phyloP scores from a whole-genome alignment of 2,113 vertebrate genomes.

The Catharus bicknelli region DNA sequence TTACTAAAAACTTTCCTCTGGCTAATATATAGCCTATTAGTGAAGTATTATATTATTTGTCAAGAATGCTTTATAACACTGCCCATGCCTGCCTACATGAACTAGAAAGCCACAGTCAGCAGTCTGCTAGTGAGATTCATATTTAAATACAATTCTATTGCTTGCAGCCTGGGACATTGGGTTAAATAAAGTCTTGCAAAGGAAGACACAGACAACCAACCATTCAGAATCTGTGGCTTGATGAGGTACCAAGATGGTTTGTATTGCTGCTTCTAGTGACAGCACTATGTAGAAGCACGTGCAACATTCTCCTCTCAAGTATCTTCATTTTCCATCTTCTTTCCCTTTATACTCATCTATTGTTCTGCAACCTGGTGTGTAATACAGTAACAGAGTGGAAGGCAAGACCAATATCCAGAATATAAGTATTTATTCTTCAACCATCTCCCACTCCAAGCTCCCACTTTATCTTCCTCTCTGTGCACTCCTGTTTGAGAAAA shows the following conservation, averaged over 20 bases:
- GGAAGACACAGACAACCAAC: background rate
- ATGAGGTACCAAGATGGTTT: background rate
- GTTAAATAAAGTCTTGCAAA: background rate
- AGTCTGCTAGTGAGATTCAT: background rate
- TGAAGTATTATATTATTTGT: constrained; percentile 35
- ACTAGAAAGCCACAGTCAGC: background rate
- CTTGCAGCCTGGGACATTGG: background rate
- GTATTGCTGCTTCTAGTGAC: background rate
- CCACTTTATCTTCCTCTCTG: background rate
- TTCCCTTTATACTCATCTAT: background rate
- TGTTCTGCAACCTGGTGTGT: background rate
- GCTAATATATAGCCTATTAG: constrained; percentile 24
- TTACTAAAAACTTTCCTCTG: constrained; percentile 43
- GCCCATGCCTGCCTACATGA: background rate
- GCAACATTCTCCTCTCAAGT: background rate
- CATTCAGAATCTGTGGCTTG: background rate
- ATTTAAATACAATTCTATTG: background rate
- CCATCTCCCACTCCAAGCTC: background rate
- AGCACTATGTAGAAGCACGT: background rate
- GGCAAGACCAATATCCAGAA: background rate
- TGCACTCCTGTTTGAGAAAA: background rate
- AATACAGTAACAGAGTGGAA: background rate
- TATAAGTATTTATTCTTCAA: background rate
- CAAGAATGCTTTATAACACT: constrained; percentile 9
- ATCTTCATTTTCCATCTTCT: background rate